Evolutionary conservation across 2,113 vertebrate genomes (phyloP).

Genomic region (Mobula birostris): DNA sequence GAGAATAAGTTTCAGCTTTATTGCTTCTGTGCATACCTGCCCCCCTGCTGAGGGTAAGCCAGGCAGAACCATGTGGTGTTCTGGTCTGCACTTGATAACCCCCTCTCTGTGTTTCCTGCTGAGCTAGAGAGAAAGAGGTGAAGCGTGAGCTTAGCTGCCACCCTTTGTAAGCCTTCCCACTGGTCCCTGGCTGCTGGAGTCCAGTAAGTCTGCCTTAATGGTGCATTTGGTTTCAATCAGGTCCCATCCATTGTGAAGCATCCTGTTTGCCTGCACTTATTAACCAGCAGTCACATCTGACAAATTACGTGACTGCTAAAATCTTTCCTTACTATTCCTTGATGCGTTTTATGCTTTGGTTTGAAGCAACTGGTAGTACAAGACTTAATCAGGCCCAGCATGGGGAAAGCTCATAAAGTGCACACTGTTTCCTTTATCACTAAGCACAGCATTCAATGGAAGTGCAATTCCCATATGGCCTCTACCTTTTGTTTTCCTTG

Average conservation of each 20-base stretch:
- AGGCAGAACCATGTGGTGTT: not conserved
- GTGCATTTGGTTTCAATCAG: constrained; percentile 33
- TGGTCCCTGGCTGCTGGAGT: constrained; percentile 1
- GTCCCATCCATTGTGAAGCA: not conserved
- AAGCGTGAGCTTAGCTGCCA: constrained; percentile 1
- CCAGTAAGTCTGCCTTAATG: constrained; percentile 11
- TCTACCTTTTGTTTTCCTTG: not conserved
- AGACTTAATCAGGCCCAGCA: constrained; percentile 25
- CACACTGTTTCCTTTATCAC: constrained; percentile 23
- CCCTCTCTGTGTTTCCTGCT: constrained; percentile 11
- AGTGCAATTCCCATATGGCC: constrained; percentile 33
- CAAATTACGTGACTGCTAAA: constrained; percentile 21
- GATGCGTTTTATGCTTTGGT: not conserved
- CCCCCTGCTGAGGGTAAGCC: constrained; percentile 23
- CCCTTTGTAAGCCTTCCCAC: constrained; percentile 20
- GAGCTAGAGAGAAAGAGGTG: not conserved
- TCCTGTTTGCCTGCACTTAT: constrained; percentile 33
- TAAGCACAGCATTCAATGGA: not conserved
- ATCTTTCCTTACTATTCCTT: not conserved
- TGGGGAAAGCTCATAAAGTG: constrained; percentile 12
- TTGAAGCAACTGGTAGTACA: constrained; percentile 1
- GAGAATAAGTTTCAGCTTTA: not conserved
- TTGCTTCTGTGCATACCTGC: constrained; percentile 9
- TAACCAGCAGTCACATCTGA: constrained; percentile 27
- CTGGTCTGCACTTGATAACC: constrained; percentile 17